A percentile compares a stretch with the other conserved stretches of the same genome.
Conservation (phyloP, 2,888 invertebrate species). For the Ethmia dodecea region DNA sequence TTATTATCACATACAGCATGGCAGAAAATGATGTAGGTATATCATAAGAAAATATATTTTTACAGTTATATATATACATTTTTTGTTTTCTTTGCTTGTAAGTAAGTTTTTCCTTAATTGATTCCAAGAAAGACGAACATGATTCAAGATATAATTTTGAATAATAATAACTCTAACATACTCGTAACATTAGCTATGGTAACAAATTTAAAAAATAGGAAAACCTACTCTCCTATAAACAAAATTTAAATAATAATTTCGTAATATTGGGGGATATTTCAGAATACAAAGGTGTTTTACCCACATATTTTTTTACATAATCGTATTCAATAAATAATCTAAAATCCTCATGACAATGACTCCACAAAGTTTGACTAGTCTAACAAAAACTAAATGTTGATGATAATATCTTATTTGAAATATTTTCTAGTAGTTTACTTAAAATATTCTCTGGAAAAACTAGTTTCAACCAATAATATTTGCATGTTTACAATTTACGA, state of each 20-base stretch:
- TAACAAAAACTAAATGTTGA: conserved; percentile 36
- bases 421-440: too few species aligned
- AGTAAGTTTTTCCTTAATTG: conserved; percentile 1
- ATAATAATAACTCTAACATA: conserved; percentile 41
- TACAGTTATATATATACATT: conserved; percentile 9
- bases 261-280: too few species aligned
- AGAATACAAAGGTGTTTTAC: too few species aligned
- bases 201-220: conserved; percentile 53
- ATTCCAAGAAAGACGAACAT: too few species aligned
- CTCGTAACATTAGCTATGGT: conserved; percentile 65
- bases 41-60: conserved; percentile 15
- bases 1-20: conserved; percentile 63
- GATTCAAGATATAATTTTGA: conserved; percentile 28
- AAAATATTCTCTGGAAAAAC: too few species aligned
- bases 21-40: conserved; percentile 42
- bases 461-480: conserved; percentile 4
- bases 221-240: too few species aligned
- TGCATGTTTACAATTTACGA: conserved; percentile 28
- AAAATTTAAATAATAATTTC: too few species aligned
- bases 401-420: too few species aligned
- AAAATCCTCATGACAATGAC: conserved; percentile 52
- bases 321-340: conserved; percentile 56
- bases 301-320: conserved; percentile 6
- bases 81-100: neutral
- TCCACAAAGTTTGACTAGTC: conserved; percentile 71